phyloP scores from a whole-genome alignment of 2,113 vertebrate species.

The Brachypodius melanocephalos region DNA sequence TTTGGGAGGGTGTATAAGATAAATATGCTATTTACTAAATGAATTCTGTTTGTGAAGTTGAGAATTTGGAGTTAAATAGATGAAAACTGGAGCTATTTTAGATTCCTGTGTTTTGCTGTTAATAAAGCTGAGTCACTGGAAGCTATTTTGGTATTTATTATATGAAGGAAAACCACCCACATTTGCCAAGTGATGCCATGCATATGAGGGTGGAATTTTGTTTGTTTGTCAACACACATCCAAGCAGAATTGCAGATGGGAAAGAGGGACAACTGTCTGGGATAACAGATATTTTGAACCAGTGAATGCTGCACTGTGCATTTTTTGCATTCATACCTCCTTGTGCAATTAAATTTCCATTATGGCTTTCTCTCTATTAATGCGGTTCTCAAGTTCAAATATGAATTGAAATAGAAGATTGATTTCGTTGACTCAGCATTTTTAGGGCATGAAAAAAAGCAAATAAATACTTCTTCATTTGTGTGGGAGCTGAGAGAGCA shows the following conservation, averaged over 20 bases:
- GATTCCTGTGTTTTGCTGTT: background rate
- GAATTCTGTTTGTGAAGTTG: background rate
- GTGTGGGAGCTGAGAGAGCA: background rate
- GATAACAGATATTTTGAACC: background rate
- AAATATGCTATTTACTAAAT: background rate
- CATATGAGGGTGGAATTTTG: background rate
- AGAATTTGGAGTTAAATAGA: background rate
- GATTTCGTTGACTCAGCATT: background rate
- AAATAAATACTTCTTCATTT: background rate
- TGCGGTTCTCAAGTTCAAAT: background rate
- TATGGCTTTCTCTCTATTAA: background rate
- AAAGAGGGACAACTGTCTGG: background rate
- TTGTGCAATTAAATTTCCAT: background rate
- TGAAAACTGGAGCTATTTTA: background rate
- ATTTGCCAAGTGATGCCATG: background rate
- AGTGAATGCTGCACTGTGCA: background rate
- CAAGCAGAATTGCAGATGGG: background rate
- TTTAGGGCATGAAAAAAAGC: background rate
- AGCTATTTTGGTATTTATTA: background rate
- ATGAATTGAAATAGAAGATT: background rate
- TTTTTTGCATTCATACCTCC: background rate
- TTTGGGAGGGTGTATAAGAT: background rate
- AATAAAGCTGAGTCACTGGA: background rate
- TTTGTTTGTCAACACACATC: slow-evolving; percentile 10
- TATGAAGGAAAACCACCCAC: background rate